Evolutionary conservation across 2,888 invertebrate species (phyloP).

Genomic region (Sarcophaga caerulescens): DNA sequence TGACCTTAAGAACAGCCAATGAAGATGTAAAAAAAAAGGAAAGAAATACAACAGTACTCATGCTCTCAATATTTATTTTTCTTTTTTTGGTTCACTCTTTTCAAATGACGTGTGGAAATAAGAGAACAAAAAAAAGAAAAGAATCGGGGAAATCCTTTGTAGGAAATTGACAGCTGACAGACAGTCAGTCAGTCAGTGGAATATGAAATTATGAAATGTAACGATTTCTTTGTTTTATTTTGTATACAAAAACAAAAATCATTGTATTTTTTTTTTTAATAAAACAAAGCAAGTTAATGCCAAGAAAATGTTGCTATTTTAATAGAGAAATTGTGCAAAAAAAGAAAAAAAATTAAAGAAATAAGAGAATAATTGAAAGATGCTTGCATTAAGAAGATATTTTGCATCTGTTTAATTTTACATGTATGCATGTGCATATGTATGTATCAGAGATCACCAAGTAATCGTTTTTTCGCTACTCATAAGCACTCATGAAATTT

Average conservation of each 20-base stretch:
- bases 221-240: slow-evolving; percentile 13
- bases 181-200: slow-evolving; percentile 16
- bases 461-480: too few relatives aligned
- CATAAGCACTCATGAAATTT: too few relatives aligned
- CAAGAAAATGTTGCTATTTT: too few relatives aligned
- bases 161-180: slow-evolving; percentile 62
- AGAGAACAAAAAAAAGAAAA: background rate
- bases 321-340: too few relatives aligned
- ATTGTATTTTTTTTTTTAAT: background rate
- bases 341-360: too few relatives aligned
- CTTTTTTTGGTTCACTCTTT: background rate
- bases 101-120: background rate
- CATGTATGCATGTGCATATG: too few relatives aligned
- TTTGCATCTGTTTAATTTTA: too few relatives aligned
- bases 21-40: slow-evolving; percentile 41
- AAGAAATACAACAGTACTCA: background rate
- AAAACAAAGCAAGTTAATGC: too few relatives aligned
- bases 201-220: slow-evolving; percentile 41
- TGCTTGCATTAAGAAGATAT: too few relatives aligned
- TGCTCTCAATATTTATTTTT: background rate
- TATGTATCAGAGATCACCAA: too few relatives aligned
- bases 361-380: too few relatives aligned
- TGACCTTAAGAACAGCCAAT: slow-evolving; percentile 61
- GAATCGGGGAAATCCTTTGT: slow-evolving; percentile 21
- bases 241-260: background rate